Percentiles rank a stretch among this genome's conserved stretches.
These are phyloP conservation scores for Petroica traversi DNA, from an alignment of 2,113 vertebrate genomes.

Conservation along the genomic window DNA sequence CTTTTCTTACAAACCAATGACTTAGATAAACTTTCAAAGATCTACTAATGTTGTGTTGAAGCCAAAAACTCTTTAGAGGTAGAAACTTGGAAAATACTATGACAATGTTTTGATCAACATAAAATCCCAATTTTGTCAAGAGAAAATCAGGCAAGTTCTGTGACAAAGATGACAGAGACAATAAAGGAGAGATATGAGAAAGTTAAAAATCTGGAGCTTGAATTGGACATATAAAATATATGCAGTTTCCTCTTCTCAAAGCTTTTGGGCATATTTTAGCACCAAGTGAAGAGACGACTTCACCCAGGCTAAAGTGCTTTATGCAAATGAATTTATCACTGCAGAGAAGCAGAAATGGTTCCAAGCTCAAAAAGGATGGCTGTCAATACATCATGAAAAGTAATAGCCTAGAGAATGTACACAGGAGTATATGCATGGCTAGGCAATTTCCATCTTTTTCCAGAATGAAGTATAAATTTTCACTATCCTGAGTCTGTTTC, in stretches of 20 bases:
- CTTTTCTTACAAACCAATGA: background rate
- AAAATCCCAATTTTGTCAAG: background rate
- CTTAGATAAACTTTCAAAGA: slow-evolving; percentile 2
- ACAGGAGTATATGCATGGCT: background rate
- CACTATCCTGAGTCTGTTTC: background rate
- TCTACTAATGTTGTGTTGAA: background rate
- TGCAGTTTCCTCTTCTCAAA: background rate
- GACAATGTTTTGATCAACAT: background rate
- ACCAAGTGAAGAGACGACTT: background rate
- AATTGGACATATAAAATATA: background rate
- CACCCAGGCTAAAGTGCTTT: background rate
- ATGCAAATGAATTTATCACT: background rate
- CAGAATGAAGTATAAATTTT: background rate
- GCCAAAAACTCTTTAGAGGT: background rate
- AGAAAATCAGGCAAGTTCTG: background rate
- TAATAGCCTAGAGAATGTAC: background rate
- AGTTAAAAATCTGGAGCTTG: background rate
- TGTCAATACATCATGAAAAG: background rate
- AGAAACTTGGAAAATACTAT: background rate
- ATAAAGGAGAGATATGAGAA: background rate
- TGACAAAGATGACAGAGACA: background rate
- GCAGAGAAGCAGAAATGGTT: background rate
- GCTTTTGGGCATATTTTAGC: background rate
- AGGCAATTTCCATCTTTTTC: background rate
- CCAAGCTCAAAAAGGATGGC: background rate